phyloP scores from a whole-genome alignment of 35 echinoderm and acorn worm species.

The Diadema setosum region DNA sequence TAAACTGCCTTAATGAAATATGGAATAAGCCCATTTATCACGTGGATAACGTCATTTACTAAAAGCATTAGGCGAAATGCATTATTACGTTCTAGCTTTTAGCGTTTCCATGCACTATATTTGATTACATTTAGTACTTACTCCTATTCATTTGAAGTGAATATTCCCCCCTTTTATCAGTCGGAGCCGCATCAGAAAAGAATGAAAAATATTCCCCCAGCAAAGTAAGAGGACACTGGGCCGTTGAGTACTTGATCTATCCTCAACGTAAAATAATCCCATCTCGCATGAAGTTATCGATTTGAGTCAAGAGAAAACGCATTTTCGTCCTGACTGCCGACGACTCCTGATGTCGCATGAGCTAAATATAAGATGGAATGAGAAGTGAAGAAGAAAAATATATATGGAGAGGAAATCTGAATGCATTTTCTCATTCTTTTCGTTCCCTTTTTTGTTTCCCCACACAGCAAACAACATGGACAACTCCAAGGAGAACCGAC shows the following conservation, averaged over 20 bases:
- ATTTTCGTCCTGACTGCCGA: no score
- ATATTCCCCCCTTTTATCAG: neutral
- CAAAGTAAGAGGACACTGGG: neutral
- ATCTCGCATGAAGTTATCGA: neutral
- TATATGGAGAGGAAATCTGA: no score
- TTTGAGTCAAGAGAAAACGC: no score
- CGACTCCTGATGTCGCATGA: no score
- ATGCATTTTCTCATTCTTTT: no score
- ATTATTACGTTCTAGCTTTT: conserved; percentile 26
- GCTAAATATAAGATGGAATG: no score
- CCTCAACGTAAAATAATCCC: no score
- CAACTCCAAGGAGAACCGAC: conserved; percentile 36
- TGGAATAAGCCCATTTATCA: conserved; percentile 21
- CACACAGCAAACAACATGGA: conserved; percentile 18
- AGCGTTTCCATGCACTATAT: neutral
- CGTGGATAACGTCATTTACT: neutral
- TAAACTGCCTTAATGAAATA: conserved; percentile 1
- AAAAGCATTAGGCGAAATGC: conserved; percentile 23
- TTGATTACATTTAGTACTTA: conserved; percentile 19
- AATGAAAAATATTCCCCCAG: neutral
- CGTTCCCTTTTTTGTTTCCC: neutral
- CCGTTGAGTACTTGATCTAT: no score
- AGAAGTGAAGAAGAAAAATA: no score
- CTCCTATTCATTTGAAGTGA: neutral
- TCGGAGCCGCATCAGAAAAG: neutral